These are phyloP conservation scores for Ostrea edulis DNA, from an alignment of 1,140 invertebrate genomes.

Conservation along the genomic window DNA sequence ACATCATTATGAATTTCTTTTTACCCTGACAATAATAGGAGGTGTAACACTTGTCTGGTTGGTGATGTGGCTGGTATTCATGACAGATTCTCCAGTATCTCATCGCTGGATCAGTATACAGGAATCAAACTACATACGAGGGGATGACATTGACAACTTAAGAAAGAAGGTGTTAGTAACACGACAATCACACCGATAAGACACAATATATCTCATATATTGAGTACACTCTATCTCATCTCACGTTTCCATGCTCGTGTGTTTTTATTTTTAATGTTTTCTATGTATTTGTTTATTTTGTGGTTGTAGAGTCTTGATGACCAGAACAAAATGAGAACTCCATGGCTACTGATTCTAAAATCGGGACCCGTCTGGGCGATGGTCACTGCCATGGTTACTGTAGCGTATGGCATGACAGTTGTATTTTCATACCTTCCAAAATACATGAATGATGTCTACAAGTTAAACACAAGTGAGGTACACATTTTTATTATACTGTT, in stretches of 20 bases:
- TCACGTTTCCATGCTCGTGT: neutral
- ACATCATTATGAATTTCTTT: neutral
- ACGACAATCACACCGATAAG: too few relatives aligned
- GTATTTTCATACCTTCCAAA: constrained; percentile 94
- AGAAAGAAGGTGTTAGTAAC: neutral
- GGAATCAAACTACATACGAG: neutral
- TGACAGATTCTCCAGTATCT: neutral
- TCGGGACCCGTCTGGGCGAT: constrained; percentile 93
- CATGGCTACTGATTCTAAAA: constrained; percentile 87
- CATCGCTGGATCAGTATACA: neutral
- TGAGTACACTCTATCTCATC: too few relatives aligned
- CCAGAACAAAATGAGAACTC: constrained; percentile 72
- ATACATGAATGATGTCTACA: constrained; percentile 92
- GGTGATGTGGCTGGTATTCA: neutral
- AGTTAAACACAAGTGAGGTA: constrained; percentile 91
- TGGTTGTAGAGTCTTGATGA: neutral
- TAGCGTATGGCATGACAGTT: constrained; percentile 94
- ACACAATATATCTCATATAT: too few relatives aligned
- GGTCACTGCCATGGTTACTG: constrained; percentile 90
- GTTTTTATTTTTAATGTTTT: neutral
- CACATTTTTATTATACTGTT: neutral
- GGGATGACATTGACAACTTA: neutral
- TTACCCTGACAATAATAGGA: neutral
- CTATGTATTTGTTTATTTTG: neutral
- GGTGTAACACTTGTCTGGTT: neutral